Evolutionary conservation across 2,797 vertebrate genomes (phyloP), one percentile per base, ranked within the genome.

Genomic region (Bryconaethiops microstoma): DNA sequence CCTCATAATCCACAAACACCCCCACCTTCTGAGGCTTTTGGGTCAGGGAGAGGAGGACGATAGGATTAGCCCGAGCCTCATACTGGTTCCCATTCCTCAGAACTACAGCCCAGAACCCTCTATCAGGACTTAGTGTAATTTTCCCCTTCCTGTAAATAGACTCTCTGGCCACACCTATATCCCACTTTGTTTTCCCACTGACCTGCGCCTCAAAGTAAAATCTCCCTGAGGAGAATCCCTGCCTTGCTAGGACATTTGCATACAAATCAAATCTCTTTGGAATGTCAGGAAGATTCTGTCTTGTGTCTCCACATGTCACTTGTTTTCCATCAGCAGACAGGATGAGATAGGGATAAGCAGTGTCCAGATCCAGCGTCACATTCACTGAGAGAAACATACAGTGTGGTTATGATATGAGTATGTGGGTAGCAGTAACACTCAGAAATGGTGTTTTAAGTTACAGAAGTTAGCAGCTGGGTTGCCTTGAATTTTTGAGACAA

Each of bases 301-400:
- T 0, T 21, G 0, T 62, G 10, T 6, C 39, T 69, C 63, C 64
- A 64, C 14, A 21, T 29, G 13, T 55, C 48, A 63, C 25, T 65
- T 80, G n/a, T 80, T 85, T 85, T 19, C 54, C 48, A 76, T 83
- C 75, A 39, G 0, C 19, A 45, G 79, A 75, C n/a, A 80, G 7
- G 8, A 68, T 48, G 29, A 80, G 72, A 4, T 14, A 0, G 0
- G 40, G 54, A 68, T 23, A 0, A 1, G 72, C 63, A 10, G 72
- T 69, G n/a, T 75, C 74, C 39, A 48, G 71, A 80, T 85, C 64
- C 71, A 85, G 42, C 52, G 70, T 85, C 39, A 82, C 74, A 35
- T 76, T 65, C 25, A 84, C 78, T 80, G 57, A 65, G 35, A 77
- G 13, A 55, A 6, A 76, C 5, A 67, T n/a, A n/a, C n/a, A n/a